Conservation (phyloP, 2,888 invertebrate genomes). For the Andrena dorsata region DNA sequence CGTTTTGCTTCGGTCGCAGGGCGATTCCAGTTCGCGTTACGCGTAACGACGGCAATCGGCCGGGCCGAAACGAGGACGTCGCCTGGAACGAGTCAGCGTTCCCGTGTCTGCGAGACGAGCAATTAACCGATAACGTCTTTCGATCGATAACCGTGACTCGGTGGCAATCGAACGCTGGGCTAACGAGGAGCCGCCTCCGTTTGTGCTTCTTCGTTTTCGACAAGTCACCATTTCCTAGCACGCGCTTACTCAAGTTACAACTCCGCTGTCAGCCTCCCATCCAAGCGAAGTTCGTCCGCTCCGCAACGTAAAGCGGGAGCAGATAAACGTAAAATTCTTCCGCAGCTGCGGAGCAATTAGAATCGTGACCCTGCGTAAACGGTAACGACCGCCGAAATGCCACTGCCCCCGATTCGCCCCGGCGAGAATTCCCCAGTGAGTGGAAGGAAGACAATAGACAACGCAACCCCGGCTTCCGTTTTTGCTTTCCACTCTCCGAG, state of each 20-base stretch:
- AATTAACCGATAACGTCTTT: constrained; percentile 64
- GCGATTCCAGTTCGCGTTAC: constrained; percentile 29
- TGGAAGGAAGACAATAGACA: constrained; percentile 30
- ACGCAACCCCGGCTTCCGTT: constrained; percentile 4
- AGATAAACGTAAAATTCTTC: constrained; percentile 28
- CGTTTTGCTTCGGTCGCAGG: constrained; percentile 35
- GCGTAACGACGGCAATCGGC: constrained; percentile 52
- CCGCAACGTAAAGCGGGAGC: neutral
- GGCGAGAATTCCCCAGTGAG: neutral
- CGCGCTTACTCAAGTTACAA: neutral
- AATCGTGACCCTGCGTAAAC: constrained; percentile 24
- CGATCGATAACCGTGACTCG: constrained; percentile 45
- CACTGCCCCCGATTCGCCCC: neutral
- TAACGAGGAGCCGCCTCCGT: constrained; percentile 23
- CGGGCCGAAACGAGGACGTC: constrained; percentile 35
- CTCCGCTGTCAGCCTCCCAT: neutral
- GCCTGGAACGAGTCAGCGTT: constrained; percentile 46
- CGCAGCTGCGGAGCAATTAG: constrained; percentile 19
- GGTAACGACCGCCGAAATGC: constrained; percentile 7
- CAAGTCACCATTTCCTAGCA: neutral
- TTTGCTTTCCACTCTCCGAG: neutral
- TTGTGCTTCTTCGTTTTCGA: constrained; percentile 2
- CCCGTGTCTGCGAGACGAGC: constrained; percentile 39
- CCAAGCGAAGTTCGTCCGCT: neutral
- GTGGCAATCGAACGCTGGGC: neutral